A percentile compares a stretch with the other conserved stretches of the same genome.
Evolutionary conservation across 1,140 invertebrate genomes (phyloP).

Genomic region (Colletes latitarsis): DNA sequence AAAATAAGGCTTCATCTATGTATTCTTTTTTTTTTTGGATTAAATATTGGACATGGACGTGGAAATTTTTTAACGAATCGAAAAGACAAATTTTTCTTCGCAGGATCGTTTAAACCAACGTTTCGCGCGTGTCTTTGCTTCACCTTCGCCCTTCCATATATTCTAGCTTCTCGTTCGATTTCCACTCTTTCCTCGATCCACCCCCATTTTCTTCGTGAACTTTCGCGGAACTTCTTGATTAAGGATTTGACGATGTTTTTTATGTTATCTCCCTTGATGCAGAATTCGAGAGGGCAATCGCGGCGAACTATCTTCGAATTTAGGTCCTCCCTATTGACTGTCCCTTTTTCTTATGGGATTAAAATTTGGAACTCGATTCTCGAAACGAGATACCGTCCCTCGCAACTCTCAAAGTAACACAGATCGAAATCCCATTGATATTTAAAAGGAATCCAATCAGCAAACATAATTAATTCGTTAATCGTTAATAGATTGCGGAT

Average conservation of each 20-base stretch:
- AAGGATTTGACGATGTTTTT: conserved; percentile 62
- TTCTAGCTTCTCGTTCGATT: conserved; percentile 31
- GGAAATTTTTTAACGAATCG: conserved; percentile 9
- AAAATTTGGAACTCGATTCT: conserved; percentile 36
- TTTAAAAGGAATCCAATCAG: no score
- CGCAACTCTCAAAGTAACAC: neutral
- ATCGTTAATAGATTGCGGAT: no score
- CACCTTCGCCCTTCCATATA: neutral
- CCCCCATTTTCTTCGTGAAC: conserved; percentile 4
- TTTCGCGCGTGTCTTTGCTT: conserved; percentile 11
- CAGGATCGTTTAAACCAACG: neutral
- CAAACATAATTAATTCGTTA: no score
- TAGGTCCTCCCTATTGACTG: neutral
- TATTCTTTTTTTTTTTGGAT: no score
- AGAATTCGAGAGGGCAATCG: conserved; percentile 43
- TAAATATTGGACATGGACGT: no score
- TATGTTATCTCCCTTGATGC: conserved; percentile 31
- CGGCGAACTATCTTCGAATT: conserved; percentile 51
- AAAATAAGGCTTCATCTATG: no score
- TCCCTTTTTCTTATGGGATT: conserved; percentile 2
- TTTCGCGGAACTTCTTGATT: conserved; percentile 63
- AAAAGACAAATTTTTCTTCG: neutral
- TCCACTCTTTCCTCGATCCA: conserved; percentile 15
- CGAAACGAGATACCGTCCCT: neutral
- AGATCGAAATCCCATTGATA: neutral